Conservation (phyloP, 2,888 invertebrate genomes). For the Odontocolon sp. region DNA sequence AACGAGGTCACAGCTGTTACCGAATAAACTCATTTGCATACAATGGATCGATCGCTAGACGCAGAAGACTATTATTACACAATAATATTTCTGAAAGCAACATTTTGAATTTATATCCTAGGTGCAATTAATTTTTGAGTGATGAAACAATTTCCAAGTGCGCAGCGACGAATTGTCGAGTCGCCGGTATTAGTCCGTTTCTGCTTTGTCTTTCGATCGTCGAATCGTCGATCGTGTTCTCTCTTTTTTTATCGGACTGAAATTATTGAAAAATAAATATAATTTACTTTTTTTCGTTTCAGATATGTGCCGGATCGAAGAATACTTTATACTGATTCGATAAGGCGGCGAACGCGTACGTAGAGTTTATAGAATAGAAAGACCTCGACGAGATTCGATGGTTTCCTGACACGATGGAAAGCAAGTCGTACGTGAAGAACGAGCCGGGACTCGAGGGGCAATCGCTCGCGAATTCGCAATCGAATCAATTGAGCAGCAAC, state of each 20-base stretch:
- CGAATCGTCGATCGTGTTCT: no score
- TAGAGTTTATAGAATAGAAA: neutral
- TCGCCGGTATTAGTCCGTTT: no score
- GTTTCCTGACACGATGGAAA: conserved; percentile 82
- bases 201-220: no score
- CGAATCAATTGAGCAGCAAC: conserved; percentile 47
- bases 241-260: no score
- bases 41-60: conserved; percentile 52
- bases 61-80: neutral
- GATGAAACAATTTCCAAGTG: no score
- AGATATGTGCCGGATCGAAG: conserved; percentile 10
- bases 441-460: conserved; percentile 84
- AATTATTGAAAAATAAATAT: neutral
- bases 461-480: conserved; percentile 70
- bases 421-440: conserved; percentile 87
- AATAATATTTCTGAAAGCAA: no score
- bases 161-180: no score
- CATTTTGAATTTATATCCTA: no score
- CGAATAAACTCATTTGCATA: conserved; percentile 66
- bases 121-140: no score
- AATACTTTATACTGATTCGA: neutral
- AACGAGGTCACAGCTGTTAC: conserved; percentile 66
- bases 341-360: neutral
- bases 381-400: conserved; percentile 67
- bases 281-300: neutral